phyloP scores from a whole-genome alignment of 2,888 invertebrate genomes.

The Adela reaumurella region DNA sequence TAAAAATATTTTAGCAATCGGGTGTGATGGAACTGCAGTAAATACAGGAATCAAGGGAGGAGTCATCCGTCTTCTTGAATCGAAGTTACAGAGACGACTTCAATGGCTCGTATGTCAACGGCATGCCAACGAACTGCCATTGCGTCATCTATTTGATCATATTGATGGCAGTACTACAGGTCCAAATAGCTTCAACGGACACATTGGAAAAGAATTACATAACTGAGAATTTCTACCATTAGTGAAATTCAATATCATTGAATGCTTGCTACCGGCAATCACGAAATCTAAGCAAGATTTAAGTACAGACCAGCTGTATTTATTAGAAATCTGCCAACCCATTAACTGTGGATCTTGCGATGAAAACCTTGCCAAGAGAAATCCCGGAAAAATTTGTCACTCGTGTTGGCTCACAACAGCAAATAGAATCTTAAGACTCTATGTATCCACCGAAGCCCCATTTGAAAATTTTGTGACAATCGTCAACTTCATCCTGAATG shows the following conservation, averaged over 20 bases:
- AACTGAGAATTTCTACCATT: conserved; percentile 3
- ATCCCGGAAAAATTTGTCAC: conserved; percentile 3
- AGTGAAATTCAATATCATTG: conserved; percentile 1
- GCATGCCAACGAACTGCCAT: conserved; percentile 13
- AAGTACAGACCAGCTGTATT: conserved; percentile 5
- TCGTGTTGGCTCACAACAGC: conserved; percentile 7
- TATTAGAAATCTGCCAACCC: conserved; percentile 3
- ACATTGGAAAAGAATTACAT: background rate
- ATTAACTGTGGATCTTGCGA: conserved; percentile 1
- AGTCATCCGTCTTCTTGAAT: conserved; percentile 12
- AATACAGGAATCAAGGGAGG: conserved; percentile 13
- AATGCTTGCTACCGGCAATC: conserved; percentile 3
- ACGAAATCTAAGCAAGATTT: conserved; percentile 3
- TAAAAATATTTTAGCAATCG: conserved; percentile 10
- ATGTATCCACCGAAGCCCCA: conserved; percentile 2
- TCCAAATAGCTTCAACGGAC: conserved; percentile 4
- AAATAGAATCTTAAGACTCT: conserved; percentile 3
- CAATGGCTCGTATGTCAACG: conserved; percentile 13
- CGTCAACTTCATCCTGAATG: conserved; percentile 14
- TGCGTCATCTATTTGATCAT: no score
- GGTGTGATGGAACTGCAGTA: conserved; percentile 13
- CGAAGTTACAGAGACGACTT: conserved; percentile 10
- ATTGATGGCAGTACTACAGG: conserved; percentile 5
- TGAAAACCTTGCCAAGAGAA: conserved; percentile 2
- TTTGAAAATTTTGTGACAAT: conserved; percentile 2